Evolutionary conservation across 2,888 invertebrate genomes (phyloP), one percentile per base, ranked within the genome.

Genomic region (Meteorus colon): DNA sequence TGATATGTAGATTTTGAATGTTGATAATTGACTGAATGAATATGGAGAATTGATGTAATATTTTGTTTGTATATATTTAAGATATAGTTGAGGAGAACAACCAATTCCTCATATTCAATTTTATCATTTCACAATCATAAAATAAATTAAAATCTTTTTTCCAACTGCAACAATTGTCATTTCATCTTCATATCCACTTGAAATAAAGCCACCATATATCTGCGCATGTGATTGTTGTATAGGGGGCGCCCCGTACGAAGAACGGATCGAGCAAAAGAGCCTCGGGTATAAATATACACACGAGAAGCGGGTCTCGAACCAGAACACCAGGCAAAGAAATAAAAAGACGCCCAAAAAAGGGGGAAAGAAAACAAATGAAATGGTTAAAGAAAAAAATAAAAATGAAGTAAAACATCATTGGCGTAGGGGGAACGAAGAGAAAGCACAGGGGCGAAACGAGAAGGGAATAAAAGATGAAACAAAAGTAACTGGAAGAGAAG

Each of bases 391-490:
- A 24, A 69, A 51, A 62, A 41, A 19, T 16, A 68, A 68, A 19
- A 45, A 8, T 0, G n/a, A 19, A 55, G 55, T 19, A 24, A 8
- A 75, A 75, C 74, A 66, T 37, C 51, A 34, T 34, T 34, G 34
- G 67, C 4, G 55, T 19, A 19, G n/a, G 55, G 74, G 27, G 31
- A 63, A 62, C 45, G 73, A 62, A 62, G 67, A 74, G 79, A 65
- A 74, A 74, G 72, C 8, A 12, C 12, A 71, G 76, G 77, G 62
- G 65, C 67, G 75, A 65, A 79, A 82, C 78, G 75, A 78, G 78
- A 78, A 81, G 80, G 79, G 80, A 78, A 82, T 86, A 87, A 84
- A 85, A 85, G 83, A 84, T 81, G 83, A 88, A 88, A 86, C 84
- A 87, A 87, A 86, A 87, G 85, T 82, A 75, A 84, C 37, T 37